Evolutionary conservation across 2,113 vertebrate genomes (phyloP).

Genomic region (Asarcornis scutulata): DNA sequence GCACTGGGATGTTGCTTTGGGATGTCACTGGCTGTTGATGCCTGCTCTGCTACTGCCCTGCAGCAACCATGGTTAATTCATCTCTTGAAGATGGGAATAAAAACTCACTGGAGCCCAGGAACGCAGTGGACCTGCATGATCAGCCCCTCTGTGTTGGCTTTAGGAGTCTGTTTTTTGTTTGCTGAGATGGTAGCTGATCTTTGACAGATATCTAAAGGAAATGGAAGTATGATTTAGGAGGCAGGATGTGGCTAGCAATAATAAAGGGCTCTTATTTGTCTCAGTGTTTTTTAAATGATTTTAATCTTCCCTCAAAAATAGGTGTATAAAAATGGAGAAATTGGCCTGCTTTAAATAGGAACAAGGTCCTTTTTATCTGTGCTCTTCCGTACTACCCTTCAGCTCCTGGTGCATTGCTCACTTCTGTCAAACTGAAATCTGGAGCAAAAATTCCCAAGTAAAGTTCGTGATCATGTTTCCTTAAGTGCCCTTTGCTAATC

Average conservation of each 20-base stretch:
- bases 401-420: background rate
- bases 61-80: background rate
- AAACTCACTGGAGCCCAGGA: background rate
- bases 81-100: background rate
- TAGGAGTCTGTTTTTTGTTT: background rate
- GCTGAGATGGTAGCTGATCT: background rate
- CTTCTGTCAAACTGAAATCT: background rate
- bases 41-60: background rate
- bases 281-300: background rate
- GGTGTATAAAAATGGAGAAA: background rate
- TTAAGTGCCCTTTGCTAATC: background rate
- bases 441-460: background rate
- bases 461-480: background rate
- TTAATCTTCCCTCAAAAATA: background rate
- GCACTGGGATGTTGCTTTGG: background rate
- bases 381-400: background rate
- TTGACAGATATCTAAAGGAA: background rate
- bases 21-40: background rate
- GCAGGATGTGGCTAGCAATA: background rate
- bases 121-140: background rate
- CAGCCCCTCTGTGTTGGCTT: background rate
- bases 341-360: background rate
- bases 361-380: background rate
- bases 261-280: background rate
- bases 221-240: background rate